These are phyloP conservation scores for Stenchaetothrips biformis DNA, from an alignment of 2,888 invertebrate genomes.

Conservation along the genomic window DNA sequence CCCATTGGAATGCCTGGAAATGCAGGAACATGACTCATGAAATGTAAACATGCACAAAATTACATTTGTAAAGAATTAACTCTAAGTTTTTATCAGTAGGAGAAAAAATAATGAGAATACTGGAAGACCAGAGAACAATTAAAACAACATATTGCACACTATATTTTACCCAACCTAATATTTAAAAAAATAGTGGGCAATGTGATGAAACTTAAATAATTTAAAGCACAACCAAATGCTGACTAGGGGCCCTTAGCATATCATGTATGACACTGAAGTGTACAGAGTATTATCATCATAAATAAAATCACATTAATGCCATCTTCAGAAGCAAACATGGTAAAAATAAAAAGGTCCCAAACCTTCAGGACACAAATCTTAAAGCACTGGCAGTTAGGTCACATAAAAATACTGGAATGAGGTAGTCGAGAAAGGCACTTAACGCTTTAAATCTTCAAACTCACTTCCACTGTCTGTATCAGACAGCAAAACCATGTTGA, in stretches of 20 bases:
- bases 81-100: no score
- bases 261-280: background rate
- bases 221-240: background rate
- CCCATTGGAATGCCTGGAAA: no score
- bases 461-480: conserved; percentile 15
- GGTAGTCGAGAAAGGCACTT: background rate
- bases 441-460: background rate
- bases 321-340: background rate
- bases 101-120: no score
- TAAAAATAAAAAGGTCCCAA: background rate
- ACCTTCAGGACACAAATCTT: background rate
- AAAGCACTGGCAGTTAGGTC: no score
- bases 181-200: background rate
- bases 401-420: no score
- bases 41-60: no score
- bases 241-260: background rate
- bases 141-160: background rate
- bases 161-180: background rate
- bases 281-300: background rate
- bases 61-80: no score
- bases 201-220: background rate
- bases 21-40: no score
- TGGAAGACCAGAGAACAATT: background rate
- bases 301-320: background rate
- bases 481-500: background rate